phyloP scores from a whole-genome alignment of 2,888 invertebrate genomes.

The Drosophila antonietae region DNA sequence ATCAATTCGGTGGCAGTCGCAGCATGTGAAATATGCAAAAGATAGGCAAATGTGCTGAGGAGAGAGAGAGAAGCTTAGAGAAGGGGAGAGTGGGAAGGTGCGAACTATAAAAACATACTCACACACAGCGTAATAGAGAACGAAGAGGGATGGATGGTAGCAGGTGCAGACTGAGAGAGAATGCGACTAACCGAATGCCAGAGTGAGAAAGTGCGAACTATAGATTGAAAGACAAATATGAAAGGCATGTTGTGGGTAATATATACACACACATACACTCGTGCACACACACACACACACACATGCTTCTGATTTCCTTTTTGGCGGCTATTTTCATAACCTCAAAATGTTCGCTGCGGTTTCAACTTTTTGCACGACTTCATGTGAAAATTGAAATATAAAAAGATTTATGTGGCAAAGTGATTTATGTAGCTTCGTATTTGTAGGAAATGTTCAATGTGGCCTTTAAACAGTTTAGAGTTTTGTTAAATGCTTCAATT shows the following conservation, averaged over 20 bases:
- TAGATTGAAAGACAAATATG: conserved; percentile 27
- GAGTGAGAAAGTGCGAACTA: conserved; percentile 15
- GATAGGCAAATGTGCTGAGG: conserved; percentile 45
- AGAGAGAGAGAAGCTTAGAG: background rate
- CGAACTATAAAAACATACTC: conserved; percentile 17
- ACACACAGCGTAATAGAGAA: background rate
- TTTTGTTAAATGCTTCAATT: conserved; percentile 4
- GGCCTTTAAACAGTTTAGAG: background rate
- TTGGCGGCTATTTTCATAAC: conserved; percentile 16
- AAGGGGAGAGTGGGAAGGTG: background rate
- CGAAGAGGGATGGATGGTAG: too few species aligned
- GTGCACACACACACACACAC: background rate
- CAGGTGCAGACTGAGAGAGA: background rate
- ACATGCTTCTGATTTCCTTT: background rate
- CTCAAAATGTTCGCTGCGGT: conserved; percentile 21
- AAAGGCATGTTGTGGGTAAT: conserved; percentile 16
- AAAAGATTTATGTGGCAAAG: conserved; percentile 18
- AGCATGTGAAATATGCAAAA: conserved; percentile 55
- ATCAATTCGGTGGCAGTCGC: conserved; percentile 61
- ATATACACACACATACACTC: background rate
- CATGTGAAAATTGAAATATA: conserved; percentile 13
- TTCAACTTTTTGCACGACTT: conserved; percentile 17
- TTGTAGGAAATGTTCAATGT: background rate
- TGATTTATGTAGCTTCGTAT: conserved; percentile 29
- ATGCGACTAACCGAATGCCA: background rate